Conservation (phyloP, 2,113 vertebrate genomes). For the Xerus inauris region DNA sequence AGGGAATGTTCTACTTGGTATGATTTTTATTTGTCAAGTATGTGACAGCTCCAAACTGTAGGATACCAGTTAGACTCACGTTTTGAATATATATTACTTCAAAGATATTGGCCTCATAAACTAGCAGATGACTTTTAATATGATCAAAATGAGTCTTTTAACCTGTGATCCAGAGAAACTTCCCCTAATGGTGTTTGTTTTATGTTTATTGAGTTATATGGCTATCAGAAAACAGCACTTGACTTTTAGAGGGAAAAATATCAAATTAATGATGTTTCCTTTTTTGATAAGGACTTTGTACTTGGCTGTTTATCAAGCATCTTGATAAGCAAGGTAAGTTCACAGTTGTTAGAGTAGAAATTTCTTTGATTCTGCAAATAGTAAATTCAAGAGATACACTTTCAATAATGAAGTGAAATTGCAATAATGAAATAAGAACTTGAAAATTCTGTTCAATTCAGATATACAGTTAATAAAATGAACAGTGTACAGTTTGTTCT, state of each 20-base stretch:
- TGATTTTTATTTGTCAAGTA: slow-evolving; percentile 68
- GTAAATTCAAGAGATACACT: slow-evolving; percentile 3
- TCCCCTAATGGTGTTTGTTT: not conserved
- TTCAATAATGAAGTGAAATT: slow-evolving; percentile 47
- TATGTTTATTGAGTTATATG: slow-evolving; percentile 34
- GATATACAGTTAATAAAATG: not conserved
- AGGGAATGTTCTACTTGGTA: slow-evolving; percentile 32
- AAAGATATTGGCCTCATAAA: slow-evolving; percentile 31
- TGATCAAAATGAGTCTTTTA: slow-evolving; percentile 23
- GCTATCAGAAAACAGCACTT: not conserved
- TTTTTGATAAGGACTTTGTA: slow-evolving; percentile 26
- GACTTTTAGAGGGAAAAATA: slow-evolving; percentile 34
- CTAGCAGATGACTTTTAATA: not conserved
- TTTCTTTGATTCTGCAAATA: slow-evolving; percentile 39
- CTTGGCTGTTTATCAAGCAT: slow-evolving; percentile 44
- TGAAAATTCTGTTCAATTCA: not conserved
- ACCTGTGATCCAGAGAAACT: not conserved
- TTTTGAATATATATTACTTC: slow-evolving; percentile 42
- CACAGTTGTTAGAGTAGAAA: not conserved
- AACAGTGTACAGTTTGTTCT: not conserved
- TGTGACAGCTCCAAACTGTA: slow-evolving; percentile 54
- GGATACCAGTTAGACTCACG: not conserved
- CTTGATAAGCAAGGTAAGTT: not conserved
- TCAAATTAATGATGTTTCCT: not conserved
- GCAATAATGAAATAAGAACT: slow-evolving; percentile 32